These are phyloP conservation scores for Blastobasis lacticolella DNA, from an alignment of 2,888 invertebrate species.

Conservation along the genomic window DNA sequence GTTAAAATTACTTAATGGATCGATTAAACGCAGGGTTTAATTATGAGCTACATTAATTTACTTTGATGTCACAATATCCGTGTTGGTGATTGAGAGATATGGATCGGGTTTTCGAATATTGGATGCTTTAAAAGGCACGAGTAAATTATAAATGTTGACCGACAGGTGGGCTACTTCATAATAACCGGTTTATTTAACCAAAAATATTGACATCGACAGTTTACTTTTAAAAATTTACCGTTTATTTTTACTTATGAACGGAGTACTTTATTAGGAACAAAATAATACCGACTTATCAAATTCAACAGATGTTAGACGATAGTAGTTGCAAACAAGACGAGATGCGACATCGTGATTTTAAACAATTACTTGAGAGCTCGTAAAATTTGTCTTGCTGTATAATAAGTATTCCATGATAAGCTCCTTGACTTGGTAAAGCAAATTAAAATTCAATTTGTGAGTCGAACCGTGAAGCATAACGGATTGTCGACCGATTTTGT, in stretches of 20 bases:
- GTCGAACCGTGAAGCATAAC: slow-evolving; percentile 64
- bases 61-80: slow-evolving; percentile 11
- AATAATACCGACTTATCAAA: too few relatives aligned
- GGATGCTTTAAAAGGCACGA: too few relatives aligned
- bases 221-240: too few relatives aligned
- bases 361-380: slow-evolving; percentile 46
- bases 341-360: slow-evolving; percentile 27
- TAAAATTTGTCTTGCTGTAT: slow-evolving; percentile 52
- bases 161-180: too few relatives aligned
- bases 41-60: slow-evolving; percentile 47
- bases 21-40: slow-evolving; percentile 56
- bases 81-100: too few relatives aligned
- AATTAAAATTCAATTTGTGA: slow-evolving; percentile 72
- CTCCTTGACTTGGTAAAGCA: slow-evolving; percentile 64
- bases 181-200: too few relatives aligned
- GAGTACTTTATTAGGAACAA: too few relatives aligned
- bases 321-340: slow-evolving; percentile 20
- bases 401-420: slow-evolving; percentile 66
- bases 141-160: too few relatives aligned
- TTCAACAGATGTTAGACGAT: too few relatives aligned
- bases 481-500: slow-evolving; percentile 63
- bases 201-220: too few relatives aligned
- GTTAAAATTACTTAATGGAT: slow-evolving; percentile 65
- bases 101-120: too few relatives aligned
- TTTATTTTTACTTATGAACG: too few relatives aligned